Evolutionary conservation across 2,888 invertebrate species (phyloP).

Genomic region (Dicroscelio sp.): DNA sequence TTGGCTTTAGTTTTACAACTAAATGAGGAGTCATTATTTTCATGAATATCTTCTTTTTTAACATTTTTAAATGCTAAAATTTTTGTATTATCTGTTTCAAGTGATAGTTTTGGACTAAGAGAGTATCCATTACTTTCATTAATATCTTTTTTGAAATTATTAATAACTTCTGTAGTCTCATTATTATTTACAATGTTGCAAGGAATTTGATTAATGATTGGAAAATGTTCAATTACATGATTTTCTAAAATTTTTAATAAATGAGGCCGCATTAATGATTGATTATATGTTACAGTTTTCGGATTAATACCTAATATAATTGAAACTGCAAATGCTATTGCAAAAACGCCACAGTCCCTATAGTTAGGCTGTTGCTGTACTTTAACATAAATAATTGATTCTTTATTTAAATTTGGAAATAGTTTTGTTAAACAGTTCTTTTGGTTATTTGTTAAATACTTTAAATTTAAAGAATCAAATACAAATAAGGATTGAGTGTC

Average conservation of each 20-base stretch:
- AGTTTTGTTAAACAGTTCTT: neutral
- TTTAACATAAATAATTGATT: constrained; percentile 9
- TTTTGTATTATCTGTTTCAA: no score
- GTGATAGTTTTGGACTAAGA: no score
- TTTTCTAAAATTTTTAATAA: constrained; percentile 42
- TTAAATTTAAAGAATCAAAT: constrained; percentile 36
- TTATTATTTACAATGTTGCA: no score
- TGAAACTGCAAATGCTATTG: constrained; percentile 44
- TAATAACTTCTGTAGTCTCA: no score
- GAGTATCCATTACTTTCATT: no score
- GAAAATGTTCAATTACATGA: constrained; percentile 38
- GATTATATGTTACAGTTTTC: constrained; percentile 1
- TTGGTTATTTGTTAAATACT: constrained; percentile 26
- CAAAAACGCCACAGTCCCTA: constrained; percentile 47
- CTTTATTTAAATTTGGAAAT: constrained; percentile 28
- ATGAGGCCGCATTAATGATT: constrained; percentile 3
- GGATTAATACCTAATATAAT: constrained; percentile 9
- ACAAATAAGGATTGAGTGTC: neutral
- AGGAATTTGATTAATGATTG: no score
- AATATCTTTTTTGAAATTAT: no score
- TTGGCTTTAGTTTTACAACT: no score
- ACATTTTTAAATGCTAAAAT: no score
- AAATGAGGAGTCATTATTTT: no score
- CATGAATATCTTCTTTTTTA: no score
- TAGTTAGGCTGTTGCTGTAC: constrained; percentile 41